Conservation (phyloP, 35 echinoderm and acorn worm genomes). For the Hemicentrotus pulcherrimus region DNA sequence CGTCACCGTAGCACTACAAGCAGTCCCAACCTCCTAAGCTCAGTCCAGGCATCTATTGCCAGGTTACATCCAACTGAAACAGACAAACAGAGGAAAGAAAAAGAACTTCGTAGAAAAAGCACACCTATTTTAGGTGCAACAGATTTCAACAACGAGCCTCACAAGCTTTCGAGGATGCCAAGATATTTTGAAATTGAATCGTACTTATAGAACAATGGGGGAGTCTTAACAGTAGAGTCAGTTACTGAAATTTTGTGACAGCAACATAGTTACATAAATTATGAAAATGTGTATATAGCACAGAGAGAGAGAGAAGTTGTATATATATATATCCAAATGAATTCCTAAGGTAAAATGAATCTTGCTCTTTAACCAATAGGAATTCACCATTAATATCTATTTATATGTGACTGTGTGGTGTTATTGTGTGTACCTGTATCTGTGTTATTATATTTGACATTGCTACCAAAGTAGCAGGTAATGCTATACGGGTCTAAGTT, state of each 20-base stretch:
- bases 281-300: conserved; percentile 27
- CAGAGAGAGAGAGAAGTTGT: background rate
- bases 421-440: background rate
- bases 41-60: conserved; percentile 47
- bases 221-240: background rate
- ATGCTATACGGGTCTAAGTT: conserved; percentile 16
- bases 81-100: conserved; percentile 31
- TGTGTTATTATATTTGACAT: background rate
- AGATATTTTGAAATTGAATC: conserved; percentile 60
- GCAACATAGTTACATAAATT: background rate
- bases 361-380: background rate
- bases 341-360: background rate
- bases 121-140: background rate
- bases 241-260: background rate
- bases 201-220: conserved; percentile 1
- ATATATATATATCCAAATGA: conserved; percentile 13
- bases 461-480: background rate
- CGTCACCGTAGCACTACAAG: conserved; percentile 52
- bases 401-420: background rate
- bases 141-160: conserved; percentile 45
- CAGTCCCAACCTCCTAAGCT: conserved; percentile 49
- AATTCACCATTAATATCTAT: background rate
- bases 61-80: conserved; percentile 1
- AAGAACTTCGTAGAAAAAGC: conserved; percentile 36
- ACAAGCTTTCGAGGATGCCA: conserved; percentile 42